phyloP scores from a whole-genome alignment of 2,797 vertebrate species.

The Paedocypris micromegethes region DNA sequence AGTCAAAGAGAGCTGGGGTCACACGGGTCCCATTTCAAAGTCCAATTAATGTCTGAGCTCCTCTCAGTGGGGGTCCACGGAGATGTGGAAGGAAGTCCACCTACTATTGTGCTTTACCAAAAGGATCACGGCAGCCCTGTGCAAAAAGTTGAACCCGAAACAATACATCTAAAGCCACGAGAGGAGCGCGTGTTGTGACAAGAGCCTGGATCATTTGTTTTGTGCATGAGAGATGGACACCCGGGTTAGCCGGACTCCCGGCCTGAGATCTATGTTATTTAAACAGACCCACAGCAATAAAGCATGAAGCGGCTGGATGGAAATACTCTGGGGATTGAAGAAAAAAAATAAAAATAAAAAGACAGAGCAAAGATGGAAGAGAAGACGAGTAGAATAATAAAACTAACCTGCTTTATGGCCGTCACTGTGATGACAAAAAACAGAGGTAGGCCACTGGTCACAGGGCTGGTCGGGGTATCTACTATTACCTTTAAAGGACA shows the following conservation, averaged over 20 bases:
- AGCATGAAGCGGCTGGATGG: neutral
- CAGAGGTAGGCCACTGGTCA: conserved; percentile 95
- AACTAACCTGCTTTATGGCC: conserved; percentile 93
- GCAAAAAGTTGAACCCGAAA: conserved; percentile 51
- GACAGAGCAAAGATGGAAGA: neutral
- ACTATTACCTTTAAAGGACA: conserved; percentile 81
- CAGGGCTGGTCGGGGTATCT: conserved; percentile 97
- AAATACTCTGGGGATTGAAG: neutral
- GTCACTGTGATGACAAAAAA: conserved; percentile 99
- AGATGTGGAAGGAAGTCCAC: conserved; percentile 59
- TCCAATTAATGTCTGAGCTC: conserved; percentile 41
- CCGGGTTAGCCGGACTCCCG: conserved; percentile 36
- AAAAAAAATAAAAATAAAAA: neutral
- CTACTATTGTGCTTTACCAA: conserved; percentile 59
- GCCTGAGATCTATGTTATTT: conserved; percentile 8
- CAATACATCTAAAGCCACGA: conserved; percentile 60
- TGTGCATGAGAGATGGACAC: conserved; percentile 46
- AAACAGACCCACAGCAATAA: conserved; percentile 13
- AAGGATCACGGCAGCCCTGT: conserved; percentile 41
- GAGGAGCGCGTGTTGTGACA: conserved; percentile 41
- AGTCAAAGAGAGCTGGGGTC: conserved; percentile 14
- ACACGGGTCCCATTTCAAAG: conserved; percentile 55
- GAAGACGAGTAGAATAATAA: neutral
- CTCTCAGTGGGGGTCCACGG: conserved; percentile 41
- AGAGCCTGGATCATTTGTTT: conserved; percentile 50